Evolutionary conservation across 1,140 invertebrate species (phyloP).

Genomic region (Euwallacea fornicatus): DNA sequence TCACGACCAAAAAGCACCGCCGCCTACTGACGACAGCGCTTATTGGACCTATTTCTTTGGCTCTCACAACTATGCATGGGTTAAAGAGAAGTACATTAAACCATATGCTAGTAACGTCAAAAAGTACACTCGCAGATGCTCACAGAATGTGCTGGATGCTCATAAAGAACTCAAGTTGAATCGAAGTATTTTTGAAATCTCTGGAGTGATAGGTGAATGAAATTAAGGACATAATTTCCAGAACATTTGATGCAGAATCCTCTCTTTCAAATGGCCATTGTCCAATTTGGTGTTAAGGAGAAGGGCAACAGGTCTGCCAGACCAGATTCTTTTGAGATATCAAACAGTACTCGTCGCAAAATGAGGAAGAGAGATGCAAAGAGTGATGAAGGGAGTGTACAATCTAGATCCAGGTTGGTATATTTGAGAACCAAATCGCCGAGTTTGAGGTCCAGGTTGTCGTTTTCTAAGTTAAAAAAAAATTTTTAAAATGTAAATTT

Average conservation of each 20-base stretch:
- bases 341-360: too few species aligned
- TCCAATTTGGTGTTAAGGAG: not conserved
- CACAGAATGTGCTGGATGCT: conserved; percentile 56
- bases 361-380: too few species aligned
- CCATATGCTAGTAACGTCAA: conserved; percentile 82
- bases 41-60: conserved; percentile 94
- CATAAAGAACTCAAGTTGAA: not conserved
- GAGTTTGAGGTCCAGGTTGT: too few species aligned
- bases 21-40: conserved; percentile 59
- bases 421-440: too few species aligned
- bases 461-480: too few species aligned
- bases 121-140: conserved; percentile 74
- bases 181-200: not conserved
- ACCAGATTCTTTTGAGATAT: too few species aligned
- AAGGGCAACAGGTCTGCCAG: not conserved
- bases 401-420: too few species aligned
- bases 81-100: conserved; percentile 82
- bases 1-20: conserved; percentile 59
- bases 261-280: not conserved
- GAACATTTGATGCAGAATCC: not conserved
- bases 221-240: not conserved
- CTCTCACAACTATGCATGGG: conserved; percentile 90
- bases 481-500: too few species aligned
- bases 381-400: too few species aligned
- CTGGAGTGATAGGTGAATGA: not conserved